Evolutionary conservation across 1,140 invertebrate species (phyloP), one percentile per base, ranked within the genome.

Genomic region (Drosophila kohkoa): DNA sequence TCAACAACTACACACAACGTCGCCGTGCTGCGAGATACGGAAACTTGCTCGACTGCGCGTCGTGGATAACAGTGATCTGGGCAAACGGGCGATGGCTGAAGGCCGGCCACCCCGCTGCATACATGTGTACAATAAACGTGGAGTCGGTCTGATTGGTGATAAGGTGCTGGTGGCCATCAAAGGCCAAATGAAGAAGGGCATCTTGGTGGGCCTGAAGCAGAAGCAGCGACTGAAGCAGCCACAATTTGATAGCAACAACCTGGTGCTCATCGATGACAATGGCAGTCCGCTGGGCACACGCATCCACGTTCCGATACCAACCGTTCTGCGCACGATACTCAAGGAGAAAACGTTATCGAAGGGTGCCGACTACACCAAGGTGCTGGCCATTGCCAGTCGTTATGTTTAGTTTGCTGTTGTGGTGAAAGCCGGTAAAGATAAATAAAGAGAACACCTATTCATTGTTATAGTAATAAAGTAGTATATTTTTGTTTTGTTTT

Each of bases 101-200:
- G 98, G 98, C 41, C 97, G 97, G 93, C 97, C 98, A 45, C 97
- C 98, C 0, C 96, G 95, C 93, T 95, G 96, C 90, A 98, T 98
- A 81, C 97, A 97, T 91, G 94, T 99, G 78, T 99, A 98, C 82
- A 98, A 98, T 85, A 97, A 97, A 93, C 93, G 80, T 82, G 93
- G 93, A 58, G 92, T 94, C 8, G 94, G 94, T 3, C 91, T 80
- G 2, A 94, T 94, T 94, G 98, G 98, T 38, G 97, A 98, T 89
- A 96, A 95, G 94, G 96, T 99, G 7, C 90, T 99, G 78, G 95
- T 99, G n/a, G 98, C 99, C 3, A 97, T 99, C 76, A 98, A 97
- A 93, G 99, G 99, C 28, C 96, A 99, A 92, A 99, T 98, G 94
- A 98, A 98, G 91, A 98, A 98, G 93, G 99, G 96, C 2, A 97